Conservation (phyloP, 2,113 vertebrate genomes). For the Rhinolophus sinicus region DNA sequence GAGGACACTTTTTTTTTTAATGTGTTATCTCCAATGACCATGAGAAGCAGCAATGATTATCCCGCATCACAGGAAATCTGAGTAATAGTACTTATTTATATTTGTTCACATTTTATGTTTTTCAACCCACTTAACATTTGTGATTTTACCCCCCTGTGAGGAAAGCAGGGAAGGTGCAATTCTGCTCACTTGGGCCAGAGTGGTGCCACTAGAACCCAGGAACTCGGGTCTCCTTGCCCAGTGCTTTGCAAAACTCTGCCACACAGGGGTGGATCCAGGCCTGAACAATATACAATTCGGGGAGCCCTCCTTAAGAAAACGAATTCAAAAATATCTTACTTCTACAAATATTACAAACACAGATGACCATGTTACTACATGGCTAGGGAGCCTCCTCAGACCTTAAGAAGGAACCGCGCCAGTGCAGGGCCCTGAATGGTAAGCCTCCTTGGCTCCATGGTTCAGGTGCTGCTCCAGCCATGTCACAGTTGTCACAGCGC, state of each 20-base stretch:
- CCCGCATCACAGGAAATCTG: background rate
- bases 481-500: background rate
- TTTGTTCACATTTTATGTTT: constrained; percentile 34
- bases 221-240: background rate
- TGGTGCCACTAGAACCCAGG: background rate
- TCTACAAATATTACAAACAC: constrained; percentile 16
- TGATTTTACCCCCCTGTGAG: background rate
- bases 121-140: background rate
- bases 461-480: background rate
- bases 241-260: background rate
- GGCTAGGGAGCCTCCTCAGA: background rate
- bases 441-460: background rate
- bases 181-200: background rate
- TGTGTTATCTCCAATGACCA: background rate
- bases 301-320: background rate
- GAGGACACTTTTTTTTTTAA: background rate
- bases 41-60: constrained; percentile 11
- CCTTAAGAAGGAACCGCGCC: background rate
- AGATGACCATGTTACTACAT: background rate
- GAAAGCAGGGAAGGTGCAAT: background rate
- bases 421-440: background rate
- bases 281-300: background rate
- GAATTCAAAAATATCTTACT: background rate
- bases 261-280: background rate
- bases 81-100: background rate